Conservation (phyloP, 2,113 vertebrate species). For the Sinocyclocheilus grahami region DNA sequence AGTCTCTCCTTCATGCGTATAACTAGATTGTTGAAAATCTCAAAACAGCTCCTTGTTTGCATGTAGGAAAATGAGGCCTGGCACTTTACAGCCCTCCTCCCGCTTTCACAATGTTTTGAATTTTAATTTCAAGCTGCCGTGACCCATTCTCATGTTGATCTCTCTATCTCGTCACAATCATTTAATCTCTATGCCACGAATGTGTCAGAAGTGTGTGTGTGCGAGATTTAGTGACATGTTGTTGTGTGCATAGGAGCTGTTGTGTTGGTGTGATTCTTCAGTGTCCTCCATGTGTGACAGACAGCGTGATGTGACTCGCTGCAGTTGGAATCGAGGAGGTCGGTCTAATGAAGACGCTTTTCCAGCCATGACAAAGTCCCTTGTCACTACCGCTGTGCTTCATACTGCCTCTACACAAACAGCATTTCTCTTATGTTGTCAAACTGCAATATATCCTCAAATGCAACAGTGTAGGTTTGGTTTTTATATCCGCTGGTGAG, state of each 20-base stretch:
- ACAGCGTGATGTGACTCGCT: slow-evolving; percentile 43
- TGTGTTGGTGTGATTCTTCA: slow-evolving; percentile 31
- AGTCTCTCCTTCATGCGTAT: slow-evolving; percentile 25
- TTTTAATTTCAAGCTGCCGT: slow-evolving; percentile 27
- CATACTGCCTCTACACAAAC: slow-evolving; percentile 31
- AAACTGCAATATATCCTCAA: background rate
- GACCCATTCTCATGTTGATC: slow-evolving; percentile 40
- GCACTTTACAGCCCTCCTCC: slow-evolving; percentile 15
- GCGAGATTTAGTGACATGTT: background rate
- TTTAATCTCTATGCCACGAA: slow-evolving; percentile 1
- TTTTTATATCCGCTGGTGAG: background rate
- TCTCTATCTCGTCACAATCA: slow-evolving; percentile 14
- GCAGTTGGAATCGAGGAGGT: slow-evolving; percentile 43
- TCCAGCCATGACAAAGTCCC: slow-evolving; percentile 59
- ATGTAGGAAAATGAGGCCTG: slow-evolving; percentile 42
- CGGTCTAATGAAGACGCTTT: slow-evolving; percentile 57
- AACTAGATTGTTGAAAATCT: slow-evolving; percentile 48
- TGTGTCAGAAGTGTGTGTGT: slow-evolving; percentile 15
- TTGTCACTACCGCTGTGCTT: slow-evolving; percentile 41
- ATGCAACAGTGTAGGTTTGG: slow-evolving; percentile 4
- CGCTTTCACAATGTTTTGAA: slow-evolving; percentile 22
- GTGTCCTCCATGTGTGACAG: slow-evolving; percentile 42
- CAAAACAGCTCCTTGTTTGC: slow-evolving; percentile 53
- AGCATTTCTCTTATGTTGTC: slow-evolving; percentile 32
- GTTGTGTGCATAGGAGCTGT: background rate